Base-by-base conservation (phyloP, 1,140 invertebrate genomes). In the Colletes gigas region DNA sequence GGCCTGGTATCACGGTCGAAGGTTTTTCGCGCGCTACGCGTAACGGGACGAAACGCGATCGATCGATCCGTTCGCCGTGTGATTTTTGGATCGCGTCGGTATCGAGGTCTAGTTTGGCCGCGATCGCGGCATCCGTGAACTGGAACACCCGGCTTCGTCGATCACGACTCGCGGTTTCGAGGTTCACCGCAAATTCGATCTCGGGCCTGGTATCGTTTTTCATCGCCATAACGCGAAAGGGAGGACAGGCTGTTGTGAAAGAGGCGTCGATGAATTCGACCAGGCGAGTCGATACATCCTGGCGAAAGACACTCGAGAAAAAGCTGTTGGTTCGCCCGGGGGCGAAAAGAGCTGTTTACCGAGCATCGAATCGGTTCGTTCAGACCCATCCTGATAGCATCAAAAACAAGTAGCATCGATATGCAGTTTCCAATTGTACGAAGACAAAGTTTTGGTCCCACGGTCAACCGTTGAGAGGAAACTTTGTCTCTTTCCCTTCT, bases 171-270 rank as follows among this genome's bases (percentile, higher is more conserved):
- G 85, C 81, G 85, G 83, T 85, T 80, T 87, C 78, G 68, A 79
- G 83, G 85, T 59, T 73, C 50, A 66, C 83, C 83, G 79, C 83
- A 80, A 87, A 87, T 83, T 85, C 74, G 81, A 87, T 86, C 73
- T 67, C 73, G 66, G 66, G 44, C 54, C 72, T 8, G 73, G 52
- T 82, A 85, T 87, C 85, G 67, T 72, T 85, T 87, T 85, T 85
- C 85, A 85, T 47, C 41, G 54, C 39, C 59, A 55, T 19, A 47
- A 47, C n/a, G 19, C 67, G 30, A 44, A 44, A 30, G 5, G 10
- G 50, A 15, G 50, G 14, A 17, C 14, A n/a, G 77, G 14, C 50
- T 62, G 54, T 80, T 75, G 72, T 54, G 72, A 80, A 75, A 80
- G 47, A 9, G 50, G 62, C 17, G 6, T 17, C 54, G 52, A 54